Base-by-base conservation (phyloP, 2,888 invertebrate genomes). In the Plagiodera versicolora region DNA sequence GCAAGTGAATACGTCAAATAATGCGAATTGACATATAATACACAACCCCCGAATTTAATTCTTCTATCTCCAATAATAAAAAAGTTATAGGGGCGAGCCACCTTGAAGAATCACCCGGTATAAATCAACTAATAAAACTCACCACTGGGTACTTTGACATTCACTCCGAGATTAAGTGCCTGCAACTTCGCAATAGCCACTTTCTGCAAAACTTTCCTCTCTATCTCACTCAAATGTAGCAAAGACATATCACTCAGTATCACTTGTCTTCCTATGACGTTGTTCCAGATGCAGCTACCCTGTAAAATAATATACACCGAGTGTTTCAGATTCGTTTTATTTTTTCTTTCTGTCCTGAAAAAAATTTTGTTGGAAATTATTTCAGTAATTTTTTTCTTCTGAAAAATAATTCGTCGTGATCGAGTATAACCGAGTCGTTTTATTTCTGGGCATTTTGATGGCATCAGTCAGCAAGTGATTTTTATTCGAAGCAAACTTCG, bases 161-260 rank as follows among this genome's bases (percentile, higher is more conserved):
- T 83, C 66, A 91, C 90, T 35, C 94, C 94, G 28, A 95, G 86
- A 81, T 93, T 92, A 72, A 94, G 84, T 70, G 92, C 91, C 78
- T 92, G 91, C 60, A 96, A 86, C 77, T 93, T 89, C 18, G 92
- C 91, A 30, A 94, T 83, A 0, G 95, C 94, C 50, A 96, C 90
- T 75, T 92, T 89, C 81, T 92, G 92, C 63, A 96, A 84, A 55
- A 92, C 88, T 67, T 89, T 83, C 61, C 91, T 82, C 81, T 94
- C 94, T 67, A 91, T 84, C 72, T 93, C 93, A 71, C 87, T 88
- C 65, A 95, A 84, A 50, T 88, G 85, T 61, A 91, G 85, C 71
- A 94, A 82, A 52, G 86, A 86, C 45, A 89, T 87, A 74, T 90
- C 89, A 61, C 86, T 82, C 69, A 94, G 83, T 64, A 87, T 84